These are phyloP conservation scores for Melanargia galathea DNA, from an alignment of 2,888 invertebrate genomes.

Conservation along the genomic window DNA sequence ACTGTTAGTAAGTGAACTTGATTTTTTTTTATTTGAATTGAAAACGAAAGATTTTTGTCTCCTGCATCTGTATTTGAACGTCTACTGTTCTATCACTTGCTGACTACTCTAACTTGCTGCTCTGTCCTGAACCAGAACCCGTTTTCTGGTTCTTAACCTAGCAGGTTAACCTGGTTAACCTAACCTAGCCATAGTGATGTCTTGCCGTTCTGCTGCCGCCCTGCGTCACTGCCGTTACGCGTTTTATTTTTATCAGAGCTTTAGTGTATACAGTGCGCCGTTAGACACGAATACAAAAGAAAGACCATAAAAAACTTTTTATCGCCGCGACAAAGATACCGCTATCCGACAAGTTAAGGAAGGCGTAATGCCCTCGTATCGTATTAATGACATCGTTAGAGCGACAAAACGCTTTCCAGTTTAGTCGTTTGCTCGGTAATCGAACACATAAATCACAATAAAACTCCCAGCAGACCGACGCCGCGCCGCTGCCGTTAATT, in stretches of 20 bases:
- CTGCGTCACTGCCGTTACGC: too few relatives aligned
- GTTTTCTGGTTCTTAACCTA: too few relatives aligned
- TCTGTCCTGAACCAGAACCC: too few relatives aligned
- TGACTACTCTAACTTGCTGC: too few relatives aligned
- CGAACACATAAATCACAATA: constrained; percentile 70
- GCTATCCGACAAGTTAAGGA: constrained; percentile 31
- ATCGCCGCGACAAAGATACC: constrained; percentile 17
- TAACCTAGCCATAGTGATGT: too few relatives aligned
- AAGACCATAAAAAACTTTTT: constrained; percentile 21
- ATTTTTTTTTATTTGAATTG: too few relatives aligned
- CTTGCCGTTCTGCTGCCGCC: too few relatives aligned
- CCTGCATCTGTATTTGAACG: too few relatives aligned
- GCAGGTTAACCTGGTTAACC: too few relatives aligned
- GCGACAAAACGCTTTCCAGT: constrained; percentile 57
- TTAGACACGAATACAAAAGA: constrained; percentile 1
- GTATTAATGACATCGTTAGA: constrained; percentile 64
- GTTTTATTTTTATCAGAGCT: neutral
- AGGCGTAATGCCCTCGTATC: constrained; percentile 46
- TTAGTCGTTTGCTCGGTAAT: constrained; percentile 68
- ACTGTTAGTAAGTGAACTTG: too few relatives aligned
- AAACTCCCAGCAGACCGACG: constrained; percentile 62
- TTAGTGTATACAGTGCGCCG: neutral
- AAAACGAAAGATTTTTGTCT: too few relatives aligned
- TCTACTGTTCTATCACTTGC: too few relatives aligned
- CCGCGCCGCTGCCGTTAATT: constrained; percentile 60